These are phyloP conservation scores for Drosophila nasuta DNA, from an alignment of 1,140 invertebrate species.

Conservation along the genomic window DNA sequence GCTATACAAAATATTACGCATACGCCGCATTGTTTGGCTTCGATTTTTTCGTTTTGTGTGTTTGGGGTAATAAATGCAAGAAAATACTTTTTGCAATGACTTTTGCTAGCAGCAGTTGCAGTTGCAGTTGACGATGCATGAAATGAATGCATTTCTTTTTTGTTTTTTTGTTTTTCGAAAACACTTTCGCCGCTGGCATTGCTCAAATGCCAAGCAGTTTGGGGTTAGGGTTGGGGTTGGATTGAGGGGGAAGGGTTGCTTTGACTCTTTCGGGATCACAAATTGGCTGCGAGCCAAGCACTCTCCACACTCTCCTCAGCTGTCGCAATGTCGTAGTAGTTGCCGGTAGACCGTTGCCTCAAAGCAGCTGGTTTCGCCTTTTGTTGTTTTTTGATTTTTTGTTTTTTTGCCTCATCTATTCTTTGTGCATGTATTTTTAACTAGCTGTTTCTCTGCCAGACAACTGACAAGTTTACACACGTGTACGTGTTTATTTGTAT, in stretches of 20 bases:
- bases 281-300: slow-evolving; percentile 58
- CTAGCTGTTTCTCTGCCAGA: slow-evolving; percentile 48
- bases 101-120: slow-evolving; percentile 21
- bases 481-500: not conserved
- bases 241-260: not conserved
- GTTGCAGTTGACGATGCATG: slow-evolving; percentile 58
- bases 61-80: slow-evolving; percentile 4
- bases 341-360: slow-evolving; percentile 27
- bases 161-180: slow-evolving; percentile 11
- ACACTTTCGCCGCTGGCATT: slow-evolving; percentile 76
- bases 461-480: slow-evolving; percentile 27
- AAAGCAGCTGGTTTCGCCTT: slow-evolving; percentile 34
- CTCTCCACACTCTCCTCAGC: slow-evolving; percentile 3
- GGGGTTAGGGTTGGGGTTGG: slow-evolving; percentile 9
- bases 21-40: slow-evolving; percentile 42
- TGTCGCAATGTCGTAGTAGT: slow-evolving; percentile 45
- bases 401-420: slow-evolving; percentile 22
- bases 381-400: slow-evolving; percentile 46
- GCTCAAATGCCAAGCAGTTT: slow-evolving; percentile 51
- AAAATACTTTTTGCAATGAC: slow-evolving; percentile 24
- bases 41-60: slow-evolving; percentile 1
- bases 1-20: slow-evolving; percentile 43
- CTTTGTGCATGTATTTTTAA: slow-evolving; percentile 51
- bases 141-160: slow-evolving; percentile 62
- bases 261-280: slow-evolving; percentile 36